Evolutionary conservation across 1,140 invertebrate genomes (phyloP), one percentile per base, ranked within the genome.

Genomic region (Drosophila mojavensis): DNA sequence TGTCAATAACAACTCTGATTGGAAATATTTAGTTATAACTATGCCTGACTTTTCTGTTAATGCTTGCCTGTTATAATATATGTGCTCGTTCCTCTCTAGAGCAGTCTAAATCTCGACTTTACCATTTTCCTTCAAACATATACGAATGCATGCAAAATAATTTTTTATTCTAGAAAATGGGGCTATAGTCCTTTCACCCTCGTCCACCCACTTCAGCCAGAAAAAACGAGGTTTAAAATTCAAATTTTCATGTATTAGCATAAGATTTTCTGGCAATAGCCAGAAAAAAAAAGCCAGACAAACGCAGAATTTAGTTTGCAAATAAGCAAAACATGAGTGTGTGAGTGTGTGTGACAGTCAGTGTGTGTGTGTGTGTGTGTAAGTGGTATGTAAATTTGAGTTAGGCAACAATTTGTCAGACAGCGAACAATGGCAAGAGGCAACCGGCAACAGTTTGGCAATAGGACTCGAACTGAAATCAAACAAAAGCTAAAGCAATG

Each of bases 401-500:
- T 84, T 71, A 63, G 76, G 80, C 81, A 76, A 84, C 81, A 83
- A 84, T 83, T 80, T 84, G 66, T 80, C 72, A 80, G 81, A 76
- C 72, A 61, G 62, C 54, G 36, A 78, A 75, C 78, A 86, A 85
- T 76, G 71, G 39, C 11, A 59, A 39, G 60, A 33, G 48, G 43
- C 43, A 59, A 39, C 60, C 28, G 48, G 43, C 43, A 68, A 84
- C 82, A 82, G 75, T 86, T 86, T 64, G 66, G 66, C 82, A 48
- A 79, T 64, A 79, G 76, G 72, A 36, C 61, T 69, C 65, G 66
- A 68, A 84, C 73, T 51, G 66, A 80, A 73, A 68, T 75, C 84
- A 83, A 89, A 83, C 80, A 88, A 80, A 84, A 81, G 73, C 77
- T 74, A 84, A 83, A 89, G 80, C 80, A 88, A 80, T 80, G 79